Evolutionary conservation across 2,113 vertebrate genomes (phyloP), one percentile per base, ranked within the genome.

Genomic region (Epinephelus lanceolatus): DNA sequence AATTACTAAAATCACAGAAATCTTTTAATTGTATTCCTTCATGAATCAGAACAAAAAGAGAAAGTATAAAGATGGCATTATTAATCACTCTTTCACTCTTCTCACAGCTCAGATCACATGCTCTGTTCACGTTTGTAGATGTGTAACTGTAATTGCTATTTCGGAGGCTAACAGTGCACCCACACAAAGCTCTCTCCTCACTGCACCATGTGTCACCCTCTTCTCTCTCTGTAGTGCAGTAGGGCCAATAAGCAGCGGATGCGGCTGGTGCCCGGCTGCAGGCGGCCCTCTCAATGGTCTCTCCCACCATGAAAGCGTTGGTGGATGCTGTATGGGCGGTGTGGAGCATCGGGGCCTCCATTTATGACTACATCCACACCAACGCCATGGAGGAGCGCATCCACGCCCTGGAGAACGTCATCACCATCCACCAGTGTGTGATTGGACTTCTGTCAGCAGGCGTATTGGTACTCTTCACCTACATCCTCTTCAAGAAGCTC

Each of bases 311-410:
- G 93, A 96, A 94, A 87, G 94, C 95, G 0, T 71, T 96, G 89
- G 94, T 96, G 91, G 96, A 96, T 47, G 95, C 93, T 0, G 79
- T 94, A 15, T 96, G 95, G 96, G 92, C 87, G 0, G 92, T 95
- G 81, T 96, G 95, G 96, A 96, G 95, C 89, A 94, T 96, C 40
- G 94, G 92, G 13, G 94, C 91, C 84, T 95, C 93, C 69, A 91
- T 96, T 71, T 96, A 96, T 86, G 95, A 96, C 92, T 96, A 96
- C 91, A 90, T 96, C 80, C 83, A 96, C 92, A 96, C 95, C 84
- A 95, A 78, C 40, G 95, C 95, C 81, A 96, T 96, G 95, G 95
- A 96, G 89, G 94, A 95, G 82, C 94, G 95, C 68, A 95, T 96
- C 86, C 93, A 95, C 76, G 78, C 93, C 23, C 90, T 96, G 89